phyloP scores from a whole-genome alignment of 2,797 vertebrate species.

The Clarias fuscus region DNA sequence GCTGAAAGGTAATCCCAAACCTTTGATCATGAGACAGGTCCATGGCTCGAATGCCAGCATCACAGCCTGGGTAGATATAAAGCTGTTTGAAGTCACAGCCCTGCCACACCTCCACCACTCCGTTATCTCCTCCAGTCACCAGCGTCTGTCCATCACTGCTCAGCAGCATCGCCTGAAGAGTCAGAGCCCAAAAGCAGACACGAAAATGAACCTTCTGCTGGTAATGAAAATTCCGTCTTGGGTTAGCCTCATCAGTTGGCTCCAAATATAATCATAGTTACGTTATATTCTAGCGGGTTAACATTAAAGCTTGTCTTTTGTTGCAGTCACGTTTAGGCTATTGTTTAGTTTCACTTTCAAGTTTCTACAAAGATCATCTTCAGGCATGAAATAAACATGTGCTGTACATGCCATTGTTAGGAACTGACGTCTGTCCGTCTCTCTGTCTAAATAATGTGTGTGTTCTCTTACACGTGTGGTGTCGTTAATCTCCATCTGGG shows the following conservation, averaged over 20 bases:
- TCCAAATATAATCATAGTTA: no score
- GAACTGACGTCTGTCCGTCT: background rate
- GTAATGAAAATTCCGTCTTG: background rate
- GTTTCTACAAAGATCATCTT: background rate
- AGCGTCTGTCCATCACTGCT: constrained; percentile 98
- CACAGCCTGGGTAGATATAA: constrained; percentile 98
- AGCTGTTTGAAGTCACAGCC: constrained; percentile 99
- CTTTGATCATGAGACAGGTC: constrained; percentile 99
- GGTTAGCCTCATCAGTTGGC: background rate
- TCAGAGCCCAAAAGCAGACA: background rate
- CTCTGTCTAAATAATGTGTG: background rate
- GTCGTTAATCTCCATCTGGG: constrained; percentile 98
- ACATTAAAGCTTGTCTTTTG: no score
- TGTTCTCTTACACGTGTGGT: constrained; percentile 84
- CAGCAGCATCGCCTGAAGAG: constrained; percentile 87
- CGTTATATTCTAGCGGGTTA: background rate
- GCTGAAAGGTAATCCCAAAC: constrained; percentile 65
- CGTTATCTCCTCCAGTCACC: constrained; percentile 96
- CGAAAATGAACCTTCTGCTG: background rate
- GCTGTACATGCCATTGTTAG: background rate
- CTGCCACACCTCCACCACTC: constrained; percentile 98
- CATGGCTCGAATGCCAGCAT: constrained; percentile 97
- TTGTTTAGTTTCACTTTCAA: background rate
- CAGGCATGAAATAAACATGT: background rate
- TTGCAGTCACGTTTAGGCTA: background rate